Conservation (phyloP, 2,888 invertebrate species). For the Nebria brevicollis region DNA sequence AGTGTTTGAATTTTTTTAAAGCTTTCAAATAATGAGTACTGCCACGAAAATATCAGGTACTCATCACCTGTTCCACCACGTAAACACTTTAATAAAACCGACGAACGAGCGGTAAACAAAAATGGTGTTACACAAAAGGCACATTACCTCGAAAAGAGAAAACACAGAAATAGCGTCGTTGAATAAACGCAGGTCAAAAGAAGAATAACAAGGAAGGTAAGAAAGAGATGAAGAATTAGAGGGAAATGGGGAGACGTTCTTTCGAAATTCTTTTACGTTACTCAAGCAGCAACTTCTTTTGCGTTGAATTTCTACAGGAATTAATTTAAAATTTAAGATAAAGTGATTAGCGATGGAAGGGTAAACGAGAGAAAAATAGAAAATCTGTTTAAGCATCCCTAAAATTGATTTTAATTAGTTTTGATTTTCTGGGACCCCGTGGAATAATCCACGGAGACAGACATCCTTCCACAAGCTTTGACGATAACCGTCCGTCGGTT, state of each 20-base stretch:
- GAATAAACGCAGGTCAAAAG: neutral
- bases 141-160: neutral
- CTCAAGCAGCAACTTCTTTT: neutral
- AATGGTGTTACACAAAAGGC: constrained; percentile 1
- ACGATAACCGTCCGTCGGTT: neutral
- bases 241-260: constrained; percentile 9
- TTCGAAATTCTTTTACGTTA: constrained; percentile 22
- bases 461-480: neutral
- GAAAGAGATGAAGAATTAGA: neutral
- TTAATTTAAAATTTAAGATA: constrained; percentile 42
- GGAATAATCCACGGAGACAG: constrained; percentile 4
- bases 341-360: constrained; percentile 41
- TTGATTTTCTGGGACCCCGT: constrained; percentile 22
- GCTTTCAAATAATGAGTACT: neutral
- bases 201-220: neutral
- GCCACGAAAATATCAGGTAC: neutral
- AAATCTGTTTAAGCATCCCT: constrained; percentile 32
- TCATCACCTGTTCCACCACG: neutral
- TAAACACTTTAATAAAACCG: constrained; percentile 1
- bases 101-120: constrained; percentile 1
- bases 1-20: neutral
- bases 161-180: neutral
- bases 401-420: constrained; percentile 41
- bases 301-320: constrained; percentile 21
- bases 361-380: constrained; percentile 35